Evolutionary conservation across 1,140 invertebrate species (phyloP).

Genomic region (Pseudomyrmex flavicornis): DNA sequence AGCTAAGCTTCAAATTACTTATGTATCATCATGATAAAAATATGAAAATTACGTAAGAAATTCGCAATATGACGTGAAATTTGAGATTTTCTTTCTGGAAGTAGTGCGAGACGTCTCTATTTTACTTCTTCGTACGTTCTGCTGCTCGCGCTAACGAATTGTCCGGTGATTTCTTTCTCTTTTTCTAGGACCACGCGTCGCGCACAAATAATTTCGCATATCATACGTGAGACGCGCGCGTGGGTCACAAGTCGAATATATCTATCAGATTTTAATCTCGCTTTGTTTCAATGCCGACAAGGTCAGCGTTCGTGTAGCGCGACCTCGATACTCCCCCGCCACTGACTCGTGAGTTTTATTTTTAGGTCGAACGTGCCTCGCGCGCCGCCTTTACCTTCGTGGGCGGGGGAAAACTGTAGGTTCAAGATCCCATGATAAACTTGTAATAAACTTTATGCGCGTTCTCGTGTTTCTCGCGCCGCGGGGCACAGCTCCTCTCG

Average conservation of each 20-base stretch:
- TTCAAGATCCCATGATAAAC: constrained; percentile 61
- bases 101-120: background rate
- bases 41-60: background rate
- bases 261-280: constrained; percentile 65
- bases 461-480: constrained; percentile 44
- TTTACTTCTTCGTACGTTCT: background rate
- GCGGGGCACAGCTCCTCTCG: constrained; percentile 23
- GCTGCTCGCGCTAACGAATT: background rate
- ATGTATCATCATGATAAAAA: background rate
- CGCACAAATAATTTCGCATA: constrained; percentile 22
- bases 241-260: background rate
- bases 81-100: background rate
- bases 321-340: constrained; percentile 34
- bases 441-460: constrained; percentile 59
- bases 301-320: constrained; percentile 36
- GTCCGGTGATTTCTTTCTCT: background rate
- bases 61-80: background rate
- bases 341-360: constrained; percentile 59
- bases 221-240: background rate
- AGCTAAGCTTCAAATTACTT: background rate
- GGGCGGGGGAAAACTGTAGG: constrained; percentile 34
- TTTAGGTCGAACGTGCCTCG: constrained; percentile 58
- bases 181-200: too few relatives aligned
- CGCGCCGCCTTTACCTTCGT: constrained; percentile 40
- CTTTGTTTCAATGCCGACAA: constrained; percentile 60